Percentiles rank a stretch among this genome's conserved stretches.
These are phyloP conservation scores for Malacosoma neustria DNA, from an alignment of 2,888 invertebrate genomes.

Conservation along the genomic window DNA sequence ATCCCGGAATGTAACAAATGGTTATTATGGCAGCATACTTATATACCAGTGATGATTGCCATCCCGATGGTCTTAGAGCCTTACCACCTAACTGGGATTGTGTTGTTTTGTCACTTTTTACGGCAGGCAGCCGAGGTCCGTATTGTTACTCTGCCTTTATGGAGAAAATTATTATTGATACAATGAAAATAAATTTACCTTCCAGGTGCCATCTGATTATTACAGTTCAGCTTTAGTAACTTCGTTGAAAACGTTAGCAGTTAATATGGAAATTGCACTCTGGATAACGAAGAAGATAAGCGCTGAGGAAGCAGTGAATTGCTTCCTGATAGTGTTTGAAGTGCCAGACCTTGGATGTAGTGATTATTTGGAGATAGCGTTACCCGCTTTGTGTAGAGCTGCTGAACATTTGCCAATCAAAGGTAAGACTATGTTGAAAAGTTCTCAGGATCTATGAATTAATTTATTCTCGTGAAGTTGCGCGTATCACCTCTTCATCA, in stretches of 20 bases:
- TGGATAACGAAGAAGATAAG: constrained; percentile 67
- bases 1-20: too few species aligned
- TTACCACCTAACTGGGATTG: too few species aligned
- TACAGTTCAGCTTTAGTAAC: constrained; percentile 81
- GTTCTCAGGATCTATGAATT: background rate
- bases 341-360: constrained; percentile 82
- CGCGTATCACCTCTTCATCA: background rate
- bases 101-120: too few species aligned
- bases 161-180: too few species aligned
- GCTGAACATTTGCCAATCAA: constrained; percentile 81
- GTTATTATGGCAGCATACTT: too few species aligned
- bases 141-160: too few species aligned
- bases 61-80: too few species aligned
- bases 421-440: constrained; percentile 32
- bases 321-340: constrained; percentile 84
- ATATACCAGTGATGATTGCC: too few species aligned
- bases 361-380: constrained; percentile 87
- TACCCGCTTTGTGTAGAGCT: constrained; percentile 86
- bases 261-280: constrained; percentile 82
- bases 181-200: too few species aligned
- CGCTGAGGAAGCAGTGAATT: constrained; percentile 75
- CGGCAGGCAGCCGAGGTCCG: too few species aligned
- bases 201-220: constrained; percentile 60
- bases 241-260: constrained; percentile 82
- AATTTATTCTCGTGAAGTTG: background rate